Base-by-base conservation (phyloP, 2,113 vertebrate genomes). In the Nematolebias whitei region DNA sequence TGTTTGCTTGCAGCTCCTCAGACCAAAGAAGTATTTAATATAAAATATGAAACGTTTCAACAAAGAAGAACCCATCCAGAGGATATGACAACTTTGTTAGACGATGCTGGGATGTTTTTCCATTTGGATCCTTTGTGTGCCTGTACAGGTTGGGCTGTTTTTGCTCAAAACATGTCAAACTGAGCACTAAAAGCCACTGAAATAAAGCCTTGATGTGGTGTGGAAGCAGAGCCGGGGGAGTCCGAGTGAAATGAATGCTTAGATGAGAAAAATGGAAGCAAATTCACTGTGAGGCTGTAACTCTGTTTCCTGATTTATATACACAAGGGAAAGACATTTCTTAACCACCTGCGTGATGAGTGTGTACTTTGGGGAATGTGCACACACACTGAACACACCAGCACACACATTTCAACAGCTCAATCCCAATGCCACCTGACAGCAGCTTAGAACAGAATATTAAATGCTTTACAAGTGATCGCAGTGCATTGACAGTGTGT, bases 181-280 rank as follows among this genome's bases (percentile, higher is more conserved):
- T 47, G 53, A 68, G 69, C 58, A 62, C 59, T 41, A 74, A 63
- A 85, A 65, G 55, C 40, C 50, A 45, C 4, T 39, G 75, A 67
- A 68, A 55, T 52, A 61, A 78, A 51, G 68, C 69, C 38, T 78
- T n/a, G 44, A 29, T 74, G 69, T 19, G 56, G 61, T 18, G 45
- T 58, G 63, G 64, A 64, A 43, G 52, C 0, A 38, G 57, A 60
- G 73, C 40, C 79, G n/a, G 56, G 74, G 56, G 80, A 79, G 58
- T 63, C 67, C 19, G 2, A 47, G 66, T 64, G 45, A 74, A 86
- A 87, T 61, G 71, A 76, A 61, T 79, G 66, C 49, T 54, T n/a
- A 78, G 82, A 87, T 71, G 72, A 87, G 72, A 51, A 76, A 87
- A 85, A 87, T 69, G 52, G 71, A 71, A 65, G 18, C 50, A 63